A percentile compares a stretch with the other conserved stretches of the same genome.
Conservation (phyloP, 2,888 invertebrate species). For the Drosophila greeni region DNA sequence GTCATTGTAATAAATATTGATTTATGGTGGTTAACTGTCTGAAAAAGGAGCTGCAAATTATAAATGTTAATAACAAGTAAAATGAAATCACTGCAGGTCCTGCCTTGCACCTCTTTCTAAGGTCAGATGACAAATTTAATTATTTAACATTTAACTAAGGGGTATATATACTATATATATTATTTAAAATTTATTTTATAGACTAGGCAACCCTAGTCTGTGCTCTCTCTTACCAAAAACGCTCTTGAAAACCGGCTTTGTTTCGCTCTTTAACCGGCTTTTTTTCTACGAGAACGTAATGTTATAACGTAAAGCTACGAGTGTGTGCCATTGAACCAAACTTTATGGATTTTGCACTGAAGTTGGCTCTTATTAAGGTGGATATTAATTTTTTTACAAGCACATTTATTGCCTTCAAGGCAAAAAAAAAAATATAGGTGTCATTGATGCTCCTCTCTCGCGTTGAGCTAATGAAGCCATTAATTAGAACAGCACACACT, state of each 20-base stretch:
- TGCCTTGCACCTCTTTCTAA: conserved; percentile 9
- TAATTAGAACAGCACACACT: conserved; percentile 58
- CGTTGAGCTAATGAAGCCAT: conserved; percentile 46
- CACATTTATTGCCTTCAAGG: conserved; percentile 14
- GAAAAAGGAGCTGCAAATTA: conserved; percentile 53
- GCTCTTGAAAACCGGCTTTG: conserved; percentile 24
- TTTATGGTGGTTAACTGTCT: conserved; percentile 54
- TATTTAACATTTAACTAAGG: background rate
- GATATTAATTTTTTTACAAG: conserved; percentile 6
- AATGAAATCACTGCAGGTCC: conserved; percentile 50
- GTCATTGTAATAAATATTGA: conserved; percentile 56
- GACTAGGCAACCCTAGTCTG: conserved; percentile 52
- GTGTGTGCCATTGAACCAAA: conserved; percentile 51
- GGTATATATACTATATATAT: background rate
- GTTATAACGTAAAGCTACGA: conserved; percentile 18
- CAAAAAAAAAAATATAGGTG: conserved; percentile 2
- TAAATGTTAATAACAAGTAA: conserved; percentile 24
- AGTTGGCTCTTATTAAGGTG: conserved; percentile 17
- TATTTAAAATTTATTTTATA: background rate
- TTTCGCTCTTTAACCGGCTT: conserved; percentile 50
- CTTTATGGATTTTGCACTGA: conserved; percentile 18
- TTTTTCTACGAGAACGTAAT: conserved; percentile 43
- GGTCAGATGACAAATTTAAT: too few relatives aligned
- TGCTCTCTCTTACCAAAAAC: conserved; percentile 45
- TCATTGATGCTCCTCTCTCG: conserved; percentile 14